Conservation (phyloP, 2,797 vertebrate species). For the Ptychobarbus kaznakovi region DNA sequence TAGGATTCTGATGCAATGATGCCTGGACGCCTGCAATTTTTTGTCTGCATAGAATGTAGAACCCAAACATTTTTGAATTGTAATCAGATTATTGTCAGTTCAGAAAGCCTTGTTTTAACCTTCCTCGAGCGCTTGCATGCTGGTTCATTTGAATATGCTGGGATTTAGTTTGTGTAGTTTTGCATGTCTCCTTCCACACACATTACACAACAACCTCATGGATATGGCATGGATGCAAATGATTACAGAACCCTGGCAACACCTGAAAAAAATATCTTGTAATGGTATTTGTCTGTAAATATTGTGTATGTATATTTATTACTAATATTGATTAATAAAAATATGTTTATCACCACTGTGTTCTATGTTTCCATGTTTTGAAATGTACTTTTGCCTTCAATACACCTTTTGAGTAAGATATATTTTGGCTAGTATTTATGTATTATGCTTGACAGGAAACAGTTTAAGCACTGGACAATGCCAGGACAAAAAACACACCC, state of each 20-base stretch:
- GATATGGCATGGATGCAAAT: conserved; percentile 69
- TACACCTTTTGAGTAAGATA: not conserved
- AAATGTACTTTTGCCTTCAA: not conserved
- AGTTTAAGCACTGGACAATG: not conserved
- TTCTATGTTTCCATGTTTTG: not conserved
- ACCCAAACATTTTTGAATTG: not conserved
- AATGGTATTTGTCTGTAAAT: not conserved
- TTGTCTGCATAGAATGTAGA: not conserved
- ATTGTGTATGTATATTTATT: conserved; percentile 3
- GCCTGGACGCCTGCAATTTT: not conserved
- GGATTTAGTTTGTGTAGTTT: conserved; percentile 63
- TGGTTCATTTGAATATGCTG: conserved; percentile 67
- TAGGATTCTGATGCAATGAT: not conserved
- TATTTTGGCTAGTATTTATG: not conserved
- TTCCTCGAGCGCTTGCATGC: conserved; percentile 20
- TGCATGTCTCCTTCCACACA: conserved; percentile 66
- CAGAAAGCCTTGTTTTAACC: conserved; percentile 20
- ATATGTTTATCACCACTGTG: not conserved
- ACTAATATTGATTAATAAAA: not conserved
- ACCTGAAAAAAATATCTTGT: conserved; percentile 27
- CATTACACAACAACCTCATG: conserved; percentile 49
- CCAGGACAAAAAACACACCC: not conserved
- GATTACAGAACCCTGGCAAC: conserved; percentile 12
- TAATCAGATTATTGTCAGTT: conserved; percentile 27
- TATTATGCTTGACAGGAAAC: not conserved